phyloP scores from a whole-genome alignment of 2,797 vertebrate species.

The Crenichthys baileyi region DNA sequence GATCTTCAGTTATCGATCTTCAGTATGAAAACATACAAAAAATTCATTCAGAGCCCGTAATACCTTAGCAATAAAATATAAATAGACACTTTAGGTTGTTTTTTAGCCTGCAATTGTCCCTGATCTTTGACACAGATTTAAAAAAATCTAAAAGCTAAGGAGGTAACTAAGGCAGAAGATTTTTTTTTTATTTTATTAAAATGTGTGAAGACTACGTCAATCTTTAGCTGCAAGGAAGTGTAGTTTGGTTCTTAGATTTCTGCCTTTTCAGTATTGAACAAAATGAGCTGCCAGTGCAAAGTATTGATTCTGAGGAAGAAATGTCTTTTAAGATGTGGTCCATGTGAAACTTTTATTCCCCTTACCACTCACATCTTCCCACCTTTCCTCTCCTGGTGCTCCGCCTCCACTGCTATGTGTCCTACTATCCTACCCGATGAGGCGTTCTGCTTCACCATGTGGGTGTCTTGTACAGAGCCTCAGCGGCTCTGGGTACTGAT shows the following conservation, averaged over 20 bases:
- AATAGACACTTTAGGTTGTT: too few species aligned
- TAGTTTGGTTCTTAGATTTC: slow-evolving; percentile 4
- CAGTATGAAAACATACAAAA: too few species aligned
- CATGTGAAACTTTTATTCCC: slow-evolving; percentile 43
- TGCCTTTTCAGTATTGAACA: slow-evolving; percentile 5
- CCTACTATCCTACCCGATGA: slow-evolving; percentile 66
- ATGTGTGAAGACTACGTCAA: not conserved
- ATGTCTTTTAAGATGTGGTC: slow-evolving; percentile 41
- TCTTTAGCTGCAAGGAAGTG: not conserved
- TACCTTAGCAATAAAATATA: too few species aligned
- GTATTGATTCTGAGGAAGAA: slow-evolving; percentile 12
- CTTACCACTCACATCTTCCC: slow-evolving; percentile 51
- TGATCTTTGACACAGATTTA: too few species aligned
- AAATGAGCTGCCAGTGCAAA: slow-evolving; percentile 25
- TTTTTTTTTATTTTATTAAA: not conserved
- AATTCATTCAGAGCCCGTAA: too few species aligned
- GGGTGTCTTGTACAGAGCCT: slow-evolving; percentile 53
- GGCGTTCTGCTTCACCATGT: slow-evolving; percentile 60
- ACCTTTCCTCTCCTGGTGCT: slow-evolving; percentile 34
- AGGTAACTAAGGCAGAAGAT: too few species aligned
- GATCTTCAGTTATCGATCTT: too few species aligned
- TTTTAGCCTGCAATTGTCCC: too few species aligned
- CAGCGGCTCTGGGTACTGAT: slow-evolving; percentile 42
- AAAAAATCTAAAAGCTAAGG: not conserved
- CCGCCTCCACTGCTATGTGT: slow-evolving; percentile 28